These are phyloP conservation scores for Melikaiella ostensackeni DNA, from an alignment of 2,888 invertebrate species.

Conservation along the genomic window DNA sequence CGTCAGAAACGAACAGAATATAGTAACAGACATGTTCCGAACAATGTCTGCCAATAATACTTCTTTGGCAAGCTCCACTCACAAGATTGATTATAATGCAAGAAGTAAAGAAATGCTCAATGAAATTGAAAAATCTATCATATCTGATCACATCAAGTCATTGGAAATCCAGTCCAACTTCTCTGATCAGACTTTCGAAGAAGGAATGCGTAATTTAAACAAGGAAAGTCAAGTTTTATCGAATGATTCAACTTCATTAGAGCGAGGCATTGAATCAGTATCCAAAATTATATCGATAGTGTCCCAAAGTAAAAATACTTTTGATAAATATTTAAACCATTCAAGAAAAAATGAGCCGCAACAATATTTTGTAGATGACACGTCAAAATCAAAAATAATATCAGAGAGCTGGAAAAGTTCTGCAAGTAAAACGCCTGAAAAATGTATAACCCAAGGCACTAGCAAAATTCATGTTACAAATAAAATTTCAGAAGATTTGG, in stretches of 20 bases:
- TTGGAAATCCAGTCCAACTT: constrained; percentile 46
- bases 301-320: constrained; percentile 52
- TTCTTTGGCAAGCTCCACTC: constrained; percentile 45
- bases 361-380: constrained; percentile 31
- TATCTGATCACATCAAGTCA: constrained; percentile 65
- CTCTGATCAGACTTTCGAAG: constrained; percentile 55
- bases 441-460: not conserved
- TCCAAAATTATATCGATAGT: constrained; percentile 63
- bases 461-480: not conserved
- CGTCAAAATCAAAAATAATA: constrained; percentile 37
- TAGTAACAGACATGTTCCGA: constrained; percentile 45
- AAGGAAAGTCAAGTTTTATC: constrained; percentile 61
- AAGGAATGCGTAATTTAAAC: constrained; percentile 58
- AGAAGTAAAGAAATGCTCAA: constrained; percentile 69
- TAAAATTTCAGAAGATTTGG: not conserved
- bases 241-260: constrained; percentile 58
- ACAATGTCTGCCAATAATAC: constrained; percentile 40
- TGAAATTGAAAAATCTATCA: constrained; percentile 70
- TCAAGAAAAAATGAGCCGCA: constrained; percentile 32
- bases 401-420: constrained; percentile 42
- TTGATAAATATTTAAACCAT: constrained; percentile 43
- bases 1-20: constrained; percentile 35
- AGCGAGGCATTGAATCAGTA: constrained; percentile 61
- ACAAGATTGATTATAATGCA: constrained; percentile 68
- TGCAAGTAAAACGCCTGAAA: not conserved